phyloP scores from a whole-genome alignment of 2,113 vertebrate genomes.

The pig (Sus scrofa) region T2T-Sscrofa CM000812.6:161746501-161747000 shows the following conservation, averaged over 20 bases:
- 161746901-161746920: not conserved
- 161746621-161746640: not conserved
- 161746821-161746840: fast-evolving
- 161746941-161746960: too few species aligned
- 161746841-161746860: not conserved
- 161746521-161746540: not conserved
- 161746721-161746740: fast-evolving
- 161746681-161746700: not conserved
- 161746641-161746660: not conserved
- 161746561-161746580: not conserved
- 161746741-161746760: not conserved
- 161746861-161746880: not conserved
- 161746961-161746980: too few species aligned
- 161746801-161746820: fast-evolving
- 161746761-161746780: fast-evolving
- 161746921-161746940: not conserved
- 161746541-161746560: not conserved
- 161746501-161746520: not conserved
- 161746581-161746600: not conserved
- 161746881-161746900: not conserved
- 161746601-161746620: not conserved
- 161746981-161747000: too few species aligned
- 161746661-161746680: not conserved
- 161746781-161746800: fast-evolving
- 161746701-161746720: too few species aligned